Evolutionary conservation across 2,797 vertebrate genomes (phyloP).

Genomic region (Octomys mimax): DNA sequence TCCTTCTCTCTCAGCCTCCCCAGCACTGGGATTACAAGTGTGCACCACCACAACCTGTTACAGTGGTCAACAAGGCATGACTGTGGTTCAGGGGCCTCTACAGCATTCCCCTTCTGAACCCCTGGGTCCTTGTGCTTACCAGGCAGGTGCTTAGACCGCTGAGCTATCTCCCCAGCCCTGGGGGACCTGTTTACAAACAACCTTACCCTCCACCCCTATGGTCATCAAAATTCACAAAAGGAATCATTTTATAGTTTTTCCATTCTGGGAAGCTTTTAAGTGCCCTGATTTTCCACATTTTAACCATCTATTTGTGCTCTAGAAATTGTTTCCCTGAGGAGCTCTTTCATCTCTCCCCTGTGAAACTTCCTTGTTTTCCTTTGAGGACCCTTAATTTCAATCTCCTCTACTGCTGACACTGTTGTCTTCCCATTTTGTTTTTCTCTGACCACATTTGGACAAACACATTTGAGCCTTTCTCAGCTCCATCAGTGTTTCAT

Average conservation of each 20-base stretch:
- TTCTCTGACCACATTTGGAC: background rate
- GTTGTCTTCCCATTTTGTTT: background rate
- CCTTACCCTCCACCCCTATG: fast-evolving
- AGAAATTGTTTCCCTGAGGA: background rate
- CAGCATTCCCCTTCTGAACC: too few species aligned
- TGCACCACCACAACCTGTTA: too few species aligned
- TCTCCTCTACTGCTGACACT: background rate
- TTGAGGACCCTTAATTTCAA: background rate
- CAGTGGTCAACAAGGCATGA: too few species aligned
- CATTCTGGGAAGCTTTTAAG: background rate
- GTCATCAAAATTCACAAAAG: background rate
- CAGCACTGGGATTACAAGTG: too few species aligned
- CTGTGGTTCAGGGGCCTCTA: too few species aligned
- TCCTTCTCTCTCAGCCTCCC: too few species aligned
- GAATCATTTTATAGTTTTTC: background rate
- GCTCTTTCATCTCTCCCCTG: background rate
- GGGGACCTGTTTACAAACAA: background rate
- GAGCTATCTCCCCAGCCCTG: too few species aligned
- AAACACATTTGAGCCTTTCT: background rate
- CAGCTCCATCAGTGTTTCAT: too few species aligned
- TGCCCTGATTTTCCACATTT: background rate
- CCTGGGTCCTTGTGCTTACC: too few species aligned
- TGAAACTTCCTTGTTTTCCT: background rate
- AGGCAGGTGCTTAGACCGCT: too few species aligned
- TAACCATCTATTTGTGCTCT: background rate